Base-by-base conservation (phyloP, 2,888 invertebrate species). In the Tipula vernalis region DNA sequence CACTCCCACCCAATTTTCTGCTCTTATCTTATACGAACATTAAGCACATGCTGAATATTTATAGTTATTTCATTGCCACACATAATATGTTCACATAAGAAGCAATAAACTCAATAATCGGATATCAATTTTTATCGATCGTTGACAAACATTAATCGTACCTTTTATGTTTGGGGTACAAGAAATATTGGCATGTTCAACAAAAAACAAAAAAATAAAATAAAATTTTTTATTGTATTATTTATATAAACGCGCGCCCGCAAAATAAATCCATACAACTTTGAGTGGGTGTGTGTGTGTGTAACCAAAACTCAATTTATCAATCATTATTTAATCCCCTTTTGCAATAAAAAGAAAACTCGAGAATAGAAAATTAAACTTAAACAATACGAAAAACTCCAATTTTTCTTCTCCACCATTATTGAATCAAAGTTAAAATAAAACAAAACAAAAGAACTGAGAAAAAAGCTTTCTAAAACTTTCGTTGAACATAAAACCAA, bases 281-380 rank as follows among this genome's bases (percentile, higher is more conserved):
- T 12, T 18, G 28, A 12, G 28, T 71, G 71, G 0, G 71, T 71
- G 10, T 71, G 12, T 71, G 51, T 51, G 6, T 15, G 51, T 51
- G 0, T 18, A 71, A 10, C 71, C 6, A 10, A 71, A 71, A 28
- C 71, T 28, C 71, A 71, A 71, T 71, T 71, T 71, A 18, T 71
- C 71, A 71, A 71, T 71, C 71, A 71, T 71, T 71, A 71, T 71
- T 71, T 71, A 71, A 71, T 71, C 71, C 71, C 71, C 71, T 71
- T 28, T 28, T 71, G 71, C 71, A n/a, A 28, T 15, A 71, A 71
- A 71, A 28, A 28, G 6, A 28, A 57, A 57, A 10, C 28, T 71
- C 3, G 10, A 71, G 71, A 71, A 28, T 71, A 71, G 71, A 71
- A 71, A 71, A 71, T 71, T 71, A 71, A 71, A 71, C 12, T 71